Evolutionary conservation across 2,113 vertebrate genomes (phyloP).

Genomic region (Rhynchopsitta pachyrhyncha): DNA sequence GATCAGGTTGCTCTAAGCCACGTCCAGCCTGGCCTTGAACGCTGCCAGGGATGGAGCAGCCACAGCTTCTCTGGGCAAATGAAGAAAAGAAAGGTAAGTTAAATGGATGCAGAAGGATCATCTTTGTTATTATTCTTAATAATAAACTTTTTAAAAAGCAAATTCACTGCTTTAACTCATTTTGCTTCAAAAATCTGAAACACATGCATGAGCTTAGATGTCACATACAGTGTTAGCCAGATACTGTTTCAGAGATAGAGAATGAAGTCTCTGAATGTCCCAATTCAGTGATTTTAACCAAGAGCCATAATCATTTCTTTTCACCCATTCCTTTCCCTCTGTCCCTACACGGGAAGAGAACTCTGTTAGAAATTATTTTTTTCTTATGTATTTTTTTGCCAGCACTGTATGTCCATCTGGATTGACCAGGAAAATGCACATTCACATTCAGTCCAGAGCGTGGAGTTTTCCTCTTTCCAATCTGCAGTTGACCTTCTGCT

Average conservation of each 20-base stretch:
- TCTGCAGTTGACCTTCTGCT: neutral
- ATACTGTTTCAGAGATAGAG: neutral
- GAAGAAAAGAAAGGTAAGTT: neutral
- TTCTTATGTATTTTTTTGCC: neutral
- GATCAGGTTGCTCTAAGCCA: neutral
- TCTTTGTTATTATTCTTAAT: neutral
- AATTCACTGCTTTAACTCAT: constrained; percentile 25
- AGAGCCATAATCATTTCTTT: neutral
- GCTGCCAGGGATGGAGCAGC: neutral
- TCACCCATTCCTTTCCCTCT: neutral
- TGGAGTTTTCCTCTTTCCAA: neutral
- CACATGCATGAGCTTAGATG: constrained; percentile 18
- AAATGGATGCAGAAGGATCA: neutral
- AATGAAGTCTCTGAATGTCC: neutral
- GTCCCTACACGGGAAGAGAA: neutral
- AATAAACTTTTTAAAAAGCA: neutral
- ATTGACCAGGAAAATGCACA: constrained; percentile 22
- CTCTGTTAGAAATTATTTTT: neutral
- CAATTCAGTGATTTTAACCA: neutral
- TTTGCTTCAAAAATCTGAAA: constrained; percentile 32
- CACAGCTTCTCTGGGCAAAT: neutral
- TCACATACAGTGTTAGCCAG: constrained; percentile 28
- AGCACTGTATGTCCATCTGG: constrained; percentile 43
- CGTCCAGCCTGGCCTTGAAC: neutral
- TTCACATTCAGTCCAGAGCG: neutral